Evolutionary conservation across 1,140 invertebrate genomes (phyloP), one percentile per base, ranked within the genome.

Genomic region (Lethocerus indicus): DNA sequence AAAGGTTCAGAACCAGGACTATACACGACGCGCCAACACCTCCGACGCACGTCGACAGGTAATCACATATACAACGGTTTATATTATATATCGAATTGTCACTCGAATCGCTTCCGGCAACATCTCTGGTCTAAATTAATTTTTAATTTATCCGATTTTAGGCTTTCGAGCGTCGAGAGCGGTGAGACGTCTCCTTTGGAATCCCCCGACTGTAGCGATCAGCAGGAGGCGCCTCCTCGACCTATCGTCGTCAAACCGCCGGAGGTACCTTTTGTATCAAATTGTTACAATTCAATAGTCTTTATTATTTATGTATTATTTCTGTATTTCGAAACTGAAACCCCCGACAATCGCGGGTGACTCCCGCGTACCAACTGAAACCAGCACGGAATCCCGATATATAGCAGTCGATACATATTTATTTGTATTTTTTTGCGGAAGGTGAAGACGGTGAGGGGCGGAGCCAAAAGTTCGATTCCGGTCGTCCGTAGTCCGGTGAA

Each of bases 361-460:
- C n/a, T n/a, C n/a, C n/a, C n/a, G n/a, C n/a, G n/a, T n/a, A n/a
- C n/a, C n/a, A n/a, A n/a, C n/a, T n/a, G n/a, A n/a, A n/a, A n/a
- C n/a, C n/a, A n/a, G n/a, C n/a, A n/a, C n/a, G n/a, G n/a, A n/a
- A n/a, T n/a, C n/a, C n/a, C n/a, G n/a, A n/a, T 40, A 40, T 40
- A 40, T 40, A 40, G 13, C 7, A n/a, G 18, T 40, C 7, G 7
- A 40, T 40, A 40, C 20, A 9, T 40, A 13, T 9, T 9, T 40
- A 40, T 40, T n/a, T 40, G 20, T 23, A 1, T 26, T 26, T 3
- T 42, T 2, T 44, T 43, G 12, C 35, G n/a, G n/a, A n/a, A 65
- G 55, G 65, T 67, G 0, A 89, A 88, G 64, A 71, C 64, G 1
- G 75, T 92, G 25, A 68, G 86, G 43, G 87, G 86, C 0, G 65